These are phyloP conservation scores for Colinus virginianus DNA, from an alignment of 2,113 vertebrate genomes.

Conservation along the genomic window DNA sequence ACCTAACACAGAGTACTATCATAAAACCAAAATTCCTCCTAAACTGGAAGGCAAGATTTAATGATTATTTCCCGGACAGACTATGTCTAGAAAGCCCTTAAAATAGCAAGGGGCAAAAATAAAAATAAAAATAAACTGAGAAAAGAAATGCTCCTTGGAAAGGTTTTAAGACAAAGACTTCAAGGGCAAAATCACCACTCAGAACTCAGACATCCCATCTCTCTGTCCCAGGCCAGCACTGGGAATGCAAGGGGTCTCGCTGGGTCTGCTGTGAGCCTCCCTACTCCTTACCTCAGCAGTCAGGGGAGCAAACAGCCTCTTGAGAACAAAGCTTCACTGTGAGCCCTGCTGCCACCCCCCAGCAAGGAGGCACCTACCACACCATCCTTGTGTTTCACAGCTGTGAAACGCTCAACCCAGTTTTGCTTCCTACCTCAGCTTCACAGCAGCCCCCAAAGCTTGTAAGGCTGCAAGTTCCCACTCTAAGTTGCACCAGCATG, in stretches of 20 bases:
- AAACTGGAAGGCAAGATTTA: not conserved
- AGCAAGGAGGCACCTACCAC: fast-evolving
- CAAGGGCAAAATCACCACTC: fast-evolving
- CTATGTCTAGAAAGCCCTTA: not conserved
- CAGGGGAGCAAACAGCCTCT: not conserved
- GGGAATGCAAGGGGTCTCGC: not conserved
- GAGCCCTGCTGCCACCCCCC: not conserved
- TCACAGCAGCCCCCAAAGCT: fast-evolving
- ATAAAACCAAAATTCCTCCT: not conserved
- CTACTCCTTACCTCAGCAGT: not conserved
- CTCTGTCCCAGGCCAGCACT: not conserved
- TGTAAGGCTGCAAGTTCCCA: fast-evolving
- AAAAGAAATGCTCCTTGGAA: not conserved
- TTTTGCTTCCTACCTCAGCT: not conserved
- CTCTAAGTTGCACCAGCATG: fast-evolving
- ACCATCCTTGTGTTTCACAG: not conserved
- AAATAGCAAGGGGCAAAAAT: not conserved
- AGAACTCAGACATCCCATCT: not conserved
- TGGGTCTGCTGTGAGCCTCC: not conserved
- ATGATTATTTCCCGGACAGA: not conserved
- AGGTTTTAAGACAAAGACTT: not conserved
- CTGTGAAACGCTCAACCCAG: fast-evolving
- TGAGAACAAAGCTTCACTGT: not conserved
- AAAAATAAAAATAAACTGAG: not conserved
- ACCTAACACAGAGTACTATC: not conserved